phyloP scores from a whole-genome alignment of 1,140 invertebrate species.

The Lamellibrachia luymesi region DNA sequence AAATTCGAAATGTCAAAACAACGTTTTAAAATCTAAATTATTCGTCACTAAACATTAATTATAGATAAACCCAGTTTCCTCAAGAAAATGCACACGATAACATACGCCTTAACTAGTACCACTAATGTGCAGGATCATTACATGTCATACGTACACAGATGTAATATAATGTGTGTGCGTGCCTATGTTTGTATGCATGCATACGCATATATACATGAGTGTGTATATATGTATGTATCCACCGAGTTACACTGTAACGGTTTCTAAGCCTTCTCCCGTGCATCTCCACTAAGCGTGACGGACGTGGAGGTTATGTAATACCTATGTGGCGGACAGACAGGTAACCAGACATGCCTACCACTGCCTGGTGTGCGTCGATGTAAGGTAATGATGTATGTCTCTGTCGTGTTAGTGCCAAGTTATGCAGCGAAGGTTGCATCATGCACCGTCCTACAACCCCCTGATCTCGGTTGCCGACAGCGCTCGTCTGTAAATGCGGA shows the following conservation, averaged over 20 bases:
- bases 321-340: background rate
- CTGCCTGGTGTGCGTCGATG: background rate
- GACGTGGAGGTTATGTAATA: background rate
- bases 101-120: background rate
- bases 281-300: too few species aligned
- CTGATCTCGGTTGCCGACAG: background rate
- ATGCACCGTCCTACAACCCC: background rate
- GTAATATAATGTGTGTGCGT: too few species aligned
- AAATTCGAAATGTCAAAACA: too few species aligned
- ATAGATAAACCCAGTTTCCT: background rate
- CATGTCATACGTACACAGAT: too few species aligned
- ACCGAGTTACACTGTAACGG: too few species aligned
- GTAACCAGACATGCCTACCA: background rate
- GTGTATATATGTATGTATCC: too few species aligned
- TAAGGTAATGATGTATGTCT: background rate
- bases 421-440: background rate
- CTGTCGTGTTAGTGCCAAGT: background rate
- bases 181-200: too few species aligned
- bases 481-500: background rate
- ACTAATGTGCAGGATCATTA: background rate
- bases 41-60: background rate
- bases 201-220: too few species aligned
- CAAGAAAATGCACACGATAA: background rate
- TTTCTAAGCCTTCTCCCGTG: background rate
- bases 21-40: background rate